A percentile compares a stretch with the other conserved stretches of the same genome.
Evolutionary conservation across 2,888 invertebrate species (phyloP).

Genomic region (Prosapia bicincta): DNA sequence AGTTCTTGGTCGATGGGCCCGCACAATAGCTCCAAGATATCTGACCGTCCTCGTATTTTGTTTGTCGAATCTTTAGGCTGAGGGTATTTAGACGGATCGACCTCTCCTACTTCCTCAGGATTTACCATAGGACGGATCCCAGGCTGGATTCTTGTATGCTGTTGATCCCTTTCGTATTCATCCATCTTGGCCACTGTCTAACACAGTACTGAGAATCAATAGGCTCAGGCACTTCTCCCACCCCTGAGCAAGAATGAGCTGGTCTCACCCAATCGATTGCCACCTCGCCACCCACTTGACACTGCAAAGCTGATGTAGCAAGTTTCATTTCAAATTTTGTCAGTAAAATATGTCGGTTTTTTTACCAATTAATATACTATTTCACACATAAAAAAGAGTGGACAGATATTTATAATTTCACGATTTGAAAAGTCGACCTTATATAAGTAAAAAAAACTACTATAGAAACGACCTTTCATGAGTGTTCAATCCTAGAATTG

Average conservation of each 20-base stretch:
- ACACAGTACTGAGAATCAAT: conserved; percentile 20
- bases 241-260: neutral
- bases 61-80: conserved; percentile 85
- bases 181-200: neutral
- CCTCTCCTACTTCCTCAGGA: conserved; percentile 80
- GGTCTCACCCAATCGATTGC: neutral
- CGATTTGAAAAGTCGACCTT: too few relatives aligned
- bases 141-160: conserved; percentile 6
- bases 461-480: too few relatives aligned
- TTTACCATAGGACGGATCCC: conserved; percentile 68
- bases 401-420: too few relatives aligned
- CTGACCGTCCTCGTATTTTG: conserved; percentile 83
- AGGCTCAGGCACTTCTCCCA: neutral
- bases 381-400: too few relatives aligned
- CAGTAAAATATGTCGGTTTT: too few relatives aligned
- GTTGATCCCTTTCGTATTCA: conserved; percentile 6
- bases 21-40: conserved; percentile 77
- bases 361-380: too few relatives aligned
- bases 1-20: conserved; percentile 87
- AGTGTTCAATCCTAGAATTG: too few relatives aligned
- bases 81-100: conserved; percentile 74
- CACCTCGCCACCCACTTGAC: neutral
- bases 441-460: too few relatives aligned
- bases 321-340: neutral
- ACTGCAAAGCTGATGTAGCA: neutral